A percentile compares a stretch with the other conserved stretches of the same genome.
Conservation (phyloP, 2,888 invertebrate species). For the Pachydiplax longipennis region DNA sequence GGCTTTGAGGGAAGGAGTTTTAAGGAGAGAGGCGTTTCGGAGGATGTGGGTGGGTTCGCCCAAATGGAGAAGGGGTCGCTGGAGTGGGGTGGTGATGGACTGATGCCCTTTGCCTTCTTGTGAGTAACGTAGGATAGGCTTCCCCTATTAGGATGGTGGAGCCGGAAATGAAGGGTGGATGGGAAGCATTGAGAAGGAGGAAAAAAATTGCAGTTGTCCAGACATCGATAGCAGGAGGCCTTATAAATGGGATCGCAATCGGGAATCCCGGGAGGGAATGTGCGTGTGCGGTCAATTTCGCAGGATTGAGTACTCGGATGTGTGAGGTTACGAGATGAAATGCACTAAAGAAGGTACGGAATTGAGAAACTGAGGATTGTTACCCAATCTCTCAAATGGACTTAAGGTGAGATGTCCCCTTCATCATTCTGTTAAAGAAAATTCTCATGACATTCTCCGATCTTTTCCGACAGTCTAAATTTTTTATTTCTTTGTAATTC, state of each 20-base stretch:
- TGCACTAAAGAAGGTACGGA: too few species aligned
- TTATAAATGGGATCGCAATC: neutral
- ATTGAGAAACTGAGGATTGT: too few species aligned
- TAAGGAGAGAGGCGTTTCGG: neutral
- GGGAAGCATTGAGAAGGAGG: neutral
- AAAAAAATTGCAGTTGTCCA: neutral
- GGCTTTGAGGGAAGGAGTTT: neutral
- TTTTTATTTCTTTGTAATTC: too few species aligned
- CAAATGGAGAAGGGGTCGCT: neutral
- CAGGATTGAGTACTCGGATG: too few species aligned
- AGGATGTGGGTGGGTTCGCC: constrained; percentile 10
- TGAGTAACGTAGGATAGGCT: neutral
- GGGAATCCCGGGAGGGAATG: neutral
- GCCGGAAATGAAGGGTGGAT: neutral
- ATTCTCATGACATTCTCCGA: too few species aligned
- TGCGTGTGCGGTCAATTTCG: too few species aligned
- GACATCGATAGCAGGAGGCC: neutral
- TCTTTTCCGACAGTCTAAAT: too few species aligned
- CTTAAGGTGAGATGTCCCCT: too few species aligned
- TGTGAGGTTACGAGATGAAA: too few species aligned
- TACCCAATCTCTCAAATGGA: too few species aligned
- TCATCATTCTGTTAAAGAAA: too few species aligned
- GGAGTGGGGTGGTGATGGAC: neutral
- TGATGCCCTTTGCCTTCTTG: neutral
- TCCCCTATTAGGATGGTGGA: neutral